Conservation (phyloP, 2,888 invertebrate genomes). For the Lithophane semibrunnea region DNA sequence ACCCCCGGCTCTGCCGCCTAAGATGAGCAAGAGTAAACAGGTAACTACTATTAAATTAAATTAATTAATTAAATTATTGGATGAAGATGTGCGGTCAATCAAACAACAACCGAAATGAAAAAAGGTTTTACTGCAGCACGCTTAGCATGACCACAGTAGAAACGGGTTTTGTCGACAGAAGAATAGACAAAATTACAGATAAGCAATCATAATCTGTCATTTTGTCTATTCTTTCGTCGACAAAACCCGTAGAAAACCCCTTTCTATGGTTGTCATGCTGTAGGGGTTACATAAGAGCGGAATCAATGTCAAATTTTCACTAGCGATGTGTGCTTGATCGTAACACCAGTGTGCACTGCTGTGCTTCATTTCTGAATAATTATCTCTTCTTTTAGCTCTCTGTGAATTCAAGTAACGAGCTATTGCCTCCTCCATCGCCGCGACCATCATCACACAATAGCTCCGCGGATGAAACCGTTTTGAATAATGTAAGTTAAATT, state of each 20-base stretch:
- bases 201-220: too few species aligned
- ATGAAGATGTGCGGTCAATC: background rate
- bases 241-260: too few species aligned
- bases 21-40: conserved; percentile 87
- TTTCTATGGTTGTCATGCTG: too few species aligned
- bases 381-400: conserved; percentile 72
- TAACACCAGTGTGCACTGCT: background rate
- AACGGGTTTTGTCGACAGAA: too few species aligned
- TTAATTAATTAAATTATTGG: background rate
- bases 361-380: conserved; percentile 8
- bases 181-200: too few species aligned
- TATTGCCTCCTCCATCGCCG: conserved; percentile 86
- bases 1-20: conserved; percentile 90
- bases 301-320: too few species aligned
- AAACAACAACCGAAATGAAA: background rate
- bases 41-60: conserved; percentile 70
- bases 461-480: conserved; percentile 81
- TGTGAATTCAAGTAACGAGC: conserved; percentile 84
- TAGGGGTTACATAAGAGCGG: too few species aligned
- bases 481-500: conserved; percentile 77
- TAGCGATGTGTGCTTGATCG: background rate
- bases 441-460: conserved; percentile 87
- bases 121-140: background rate
- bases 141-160: too few species aligned
- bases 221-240: too few species aligned